Evolutionary conservation across 2,797 vertebrate species (phyloP).

Genomic region (Paguma larvata): DNA sequence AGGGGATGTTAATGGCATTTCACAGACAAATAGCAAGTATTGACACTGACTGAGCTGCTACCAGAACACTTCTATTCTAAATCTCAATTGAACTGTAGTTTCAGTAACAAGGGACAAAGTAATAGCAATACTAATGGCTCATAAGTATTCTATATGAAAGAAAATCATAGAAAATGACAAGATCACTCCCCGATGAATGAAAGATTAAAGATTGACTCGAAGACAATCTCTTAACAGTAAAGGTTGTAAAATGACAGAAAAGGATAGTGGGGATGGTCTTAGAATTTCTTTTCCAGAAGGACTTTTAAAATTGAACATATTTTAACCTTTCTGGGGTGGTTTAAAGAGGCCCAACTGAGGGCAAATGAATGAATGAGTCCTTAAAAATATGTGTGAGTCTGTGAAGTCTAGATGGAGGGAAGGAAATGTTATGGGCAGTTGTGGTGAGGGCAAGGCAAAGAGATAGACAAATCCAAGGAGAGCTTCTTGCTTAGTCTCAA

Average conservation of each 20-base stretch:
- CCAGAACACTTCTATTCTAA: not conserved
- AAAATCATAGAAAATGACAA: not conserved
- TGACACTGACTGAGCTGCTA: not conserved
- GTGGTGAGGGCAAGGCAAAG: not conserved
- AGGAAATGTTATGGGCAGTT: not conserved
- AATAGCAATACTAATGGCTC: not conserved
- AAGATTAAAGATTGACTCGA: not conserved
- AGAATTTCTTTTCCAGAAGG: slow-evolving; percentile 4
- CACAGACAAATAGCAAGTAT: not conserved
- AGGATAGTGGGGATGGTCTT: not conserved
- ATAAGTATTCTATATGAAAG: not conserved
- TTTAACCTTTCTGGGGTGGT: not conserved
- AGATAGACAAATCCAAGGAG: not conserved
- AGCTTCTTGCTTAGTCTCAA: not conserved
- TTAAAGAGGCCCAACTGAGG: not conserved
- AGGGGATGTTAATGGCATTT: not conserved
- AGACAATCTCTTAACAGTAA: not conserved
- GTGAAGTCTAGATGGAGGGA: not conserved
- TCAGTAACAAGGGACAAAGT: not conserved
- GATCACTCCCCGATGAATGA: not conserved
- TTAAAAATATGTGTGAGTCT: not conserved
- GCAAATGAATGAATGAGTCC: not conserved
- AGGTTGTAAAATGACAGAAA: not conserved
- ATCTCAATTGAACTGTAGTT: not conserved
- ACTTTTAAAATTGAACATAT: not conserved